phyloP scores from a whole-genome alignment of 1,140 invertebrate genomes.

The Tigriopus japonicus region DNA sequence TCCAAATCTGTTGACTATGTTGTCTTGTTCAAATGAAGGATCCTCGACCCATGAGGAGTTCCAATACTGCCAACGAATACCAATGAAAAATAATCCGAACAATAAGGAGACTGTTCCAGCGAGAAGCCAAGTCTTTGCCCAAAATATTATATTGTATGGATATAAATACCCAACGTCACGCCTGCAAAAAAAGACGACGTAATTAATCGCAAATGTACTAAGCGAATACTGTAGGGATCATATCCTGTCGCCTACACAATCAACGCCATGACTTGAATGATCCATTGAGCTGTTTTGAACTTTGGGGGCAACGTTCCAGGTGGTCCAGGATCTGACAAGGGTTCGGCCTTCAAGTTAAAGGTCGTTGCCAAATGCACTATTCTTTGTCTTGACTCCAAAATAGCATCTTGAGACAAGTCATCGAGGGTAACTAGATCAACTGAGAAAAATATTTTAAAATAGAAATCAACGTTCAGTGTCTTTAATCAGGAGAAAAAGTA shows the following conservation, averaged over 20 bases:
- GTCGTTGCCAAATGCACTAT: conserved; percentile 73
- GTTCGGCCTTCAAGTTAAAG: conserved; percentile 42
- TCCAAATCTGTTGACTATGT: conserved; percentile 39
- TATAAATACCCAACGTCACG: conserved; percentile 56
- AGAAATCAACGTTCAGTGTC: no score
- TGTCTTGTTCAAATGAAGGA: conserved; percentile 19
- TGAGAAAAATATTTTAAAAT: no score
- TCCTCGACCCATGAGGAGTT: conserved; percentile 26
- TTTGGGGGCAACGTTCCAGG: conserved; percentile 48
- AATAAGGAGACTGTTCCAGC: conserved; percentile 57
- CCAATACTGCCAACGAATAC: conserved; percentile 48
- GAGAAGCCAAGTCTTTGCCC: conserved; percentile 51
- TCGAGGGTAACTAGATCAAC: conserved; percentile 84
- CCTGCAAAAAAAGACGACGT: conserved; percentile 29
- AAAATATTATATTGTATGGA: conserved; percentile 57
- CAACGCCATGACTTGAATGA: conserved; percentile 44
- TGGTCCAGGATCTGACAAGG: conserved; percentile 51
- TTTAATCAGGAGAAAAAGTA: conserved; percentile 3
- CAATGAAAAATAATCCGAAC: conserved; percentile 73
- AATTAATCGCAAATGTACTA: no score
- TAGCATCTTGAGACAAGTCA: conserved; percentile 72
- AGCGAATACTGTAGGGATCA: not conserved
- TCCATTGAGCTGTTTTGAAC: conserved; percentile 35
- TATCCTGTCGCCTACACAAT: conserved; percentile 36
- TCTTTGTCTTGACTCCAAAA: conserved; percentile 77